Evolutionary conservation across 2,113 vertebrate species (phyloP), one percentile per base, ranked within the genome.

Genomic region (Amphilophus citrinellus): DNA sequence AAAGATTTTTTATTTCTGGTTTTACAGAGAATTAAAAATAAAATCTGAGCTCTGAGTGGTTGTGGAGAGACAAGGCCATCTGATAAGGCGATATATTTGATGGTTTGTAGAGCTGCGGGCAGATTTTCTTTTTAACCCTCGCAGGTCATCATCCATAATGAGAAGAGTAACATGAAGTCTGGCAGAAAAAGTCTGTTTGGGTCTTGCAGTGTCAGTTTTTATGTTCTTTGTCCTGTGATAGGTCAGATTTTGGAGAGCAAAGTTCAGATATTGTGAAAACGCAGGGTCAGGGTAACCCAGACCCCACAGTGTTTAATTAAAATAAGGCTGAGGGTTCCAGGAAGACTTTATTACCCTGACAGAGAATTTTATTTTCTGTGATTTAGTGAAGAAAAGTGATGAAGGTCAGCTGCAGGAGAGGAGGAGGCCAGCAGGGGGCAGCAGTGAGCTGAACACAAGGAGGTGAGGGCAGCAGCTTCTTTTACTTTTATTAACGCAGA

Each of bases 401-500:
- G 17, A 53, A 53, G 47, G 68, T 73, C 44, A 1, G 47, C 17
- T 32, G 47, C 66, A 20, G 44, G 18, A 53, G 57, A 27, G 13
- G 47, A 73, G 18, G 65, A 30, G 5, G 22, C 17, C 68, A 73
- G 27, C 27, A 32, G 68, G 47, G 27, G 50, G 47, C 68, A 2
- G 68, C 17, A 56, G 47, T 73, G 68, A 73, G 68, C 68, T 73
- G 10, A 73, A 73, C 47, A 73, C n/a, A 11, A 73, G 66, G 24
- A 10, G 0, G 10, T 2, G 22, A 71, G 44, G 66, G 44, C 44
- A 13, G 10, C 66, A 32, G 1, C 15, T 71, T 53, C 44, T 32
- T 53, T 50, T 63, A 10, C 35, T 65, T 50, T 35, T 73, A 73
- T 73, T 73, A 73, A 32, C 56, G 50, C 17, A 32, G 42, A 14